phyloP scores from a whole-genome alignment of 2,113 vertebrate genomes.

The Cygnus buccinator region DNA sequence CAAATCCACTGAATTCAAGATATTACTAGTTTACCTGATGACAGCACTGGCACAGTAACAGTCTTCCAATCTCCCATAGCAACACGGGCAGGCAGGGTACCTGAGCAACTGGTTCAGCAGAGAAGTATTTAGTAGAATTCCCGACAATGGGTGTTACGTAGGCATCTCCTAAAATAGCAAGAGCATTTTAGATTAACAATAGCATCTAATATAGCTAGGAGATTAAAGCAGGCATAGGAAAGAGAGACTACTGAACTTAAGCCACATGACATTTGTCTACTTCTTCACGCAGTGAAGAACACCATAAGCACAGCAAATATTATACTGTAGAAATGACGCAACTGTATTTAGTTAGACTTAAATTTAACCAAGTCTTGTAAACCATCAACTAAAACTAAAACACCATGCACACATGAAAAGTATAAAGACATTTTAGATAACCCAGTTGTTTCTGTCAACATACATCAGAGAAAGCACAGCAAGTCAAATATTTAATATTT shows the following conservation, averaged over 20 bases:
- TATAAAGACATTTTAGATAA: neutral
- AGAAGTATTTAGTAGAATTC: constrained; percentile 61
- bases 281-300: neutral
- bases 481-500: neutral
- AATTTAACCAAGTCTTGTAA: neutral
- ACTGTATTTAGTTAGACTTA: neutral
- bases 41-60: constrained; percentile 81
- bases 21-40: constrained; percentile 78
- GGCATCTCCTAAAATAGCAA: constrained; percentile 81
- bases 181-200: constrained; percentile 73
- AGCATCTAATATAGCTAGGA: constrained; percentile 62
- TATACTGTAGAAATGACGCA: neutral
- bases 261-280: neutral
- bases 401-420: neutral
- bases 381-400: neutral
- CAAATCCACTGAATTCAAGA: neutral
- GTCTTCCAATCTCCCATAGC: constrained; percentile 94
- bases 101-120: constrained; percentile 74
- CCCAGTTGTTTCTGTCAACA: neutral
- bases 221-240: constrained; percentile 66
- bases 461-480: neutral
- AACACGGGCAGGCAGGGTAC: constrained; percentile 71
- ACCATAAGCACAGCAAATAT: neutral
- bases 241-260: neutral
- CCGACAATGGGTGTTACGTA: constrained; percentile 69